A percentile compares a stretch with the other conserved stretches of the same genome.
Evolutionary conservation across 2,888 invertebrate species (phyloP).

Genomic region (Sarcophaga rosellei): DNA sequence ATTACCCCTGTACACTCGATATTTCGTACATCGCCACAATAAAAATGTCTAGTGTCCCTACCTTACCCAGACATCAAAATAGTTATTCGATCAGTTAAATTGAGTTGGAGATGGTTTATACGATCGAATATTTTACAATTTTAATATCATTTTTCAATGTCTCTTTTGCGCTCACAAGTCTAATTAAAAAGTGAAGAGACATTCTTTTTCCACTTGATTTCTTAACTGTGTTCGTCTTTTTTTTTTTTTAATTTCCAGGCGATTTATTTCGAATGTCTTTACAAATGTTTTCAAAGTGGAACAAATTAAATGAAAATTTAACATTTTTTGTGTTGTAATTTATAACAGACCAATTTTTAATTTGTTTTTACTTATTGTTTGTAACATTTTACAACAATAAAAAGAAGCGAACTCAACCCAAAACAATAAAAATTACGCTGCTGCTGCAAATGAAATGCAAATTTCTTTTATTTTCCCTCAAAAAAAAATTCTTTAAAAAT

Average conservation of each 20-base stretch:
- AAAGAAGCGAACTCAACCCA: slow-evolving; percentile 38
- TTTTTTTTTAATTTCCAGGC: slow-evolving; percentile 38
- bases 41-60: too few relatives aligned
- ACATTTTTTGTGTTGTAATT: slow-evolving; percentile 54
- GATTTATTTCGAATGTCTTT: slow-evolving; percentile 53
- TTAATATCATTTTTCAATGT: too few relatives aligned
- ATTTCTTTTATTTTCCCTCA: slow-evolving; percentile 29
- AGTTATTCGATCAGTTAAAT: too few relatives aligned
- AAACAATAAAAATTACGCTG: slow-evolving; percentile 63
- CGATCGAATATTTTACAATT: too few relatives aligned
- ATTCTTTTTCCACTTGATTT: neutral
- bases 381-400: slow-evolving; percentile 43
- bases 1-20: too few relatives aligned
- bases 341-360: slow-evolving; percentile 65
- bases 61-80: too few relatives aligned
- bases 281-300: slow-evolving; percentile 57
- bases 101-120: too few relatives aligned
- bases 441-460: slow-evolving; percentile 57
- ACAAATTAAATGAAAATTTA: slow-evolving; percentile 65
- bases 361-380: slow-evolving; percentile 36
- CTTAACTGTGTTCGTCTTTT: neutral
- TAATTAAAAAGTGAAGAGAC: too few relatives aligned
- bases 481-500: slow-evolving; percentile 39
- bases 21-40: too few relatives aligned
- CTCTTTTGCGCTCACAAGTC: too few relatives aligned